Base-by-base conservation (phyloP, 2,113 vertebrate genomes). In the Pseudorhombus dupliciocellatus region DNA sequence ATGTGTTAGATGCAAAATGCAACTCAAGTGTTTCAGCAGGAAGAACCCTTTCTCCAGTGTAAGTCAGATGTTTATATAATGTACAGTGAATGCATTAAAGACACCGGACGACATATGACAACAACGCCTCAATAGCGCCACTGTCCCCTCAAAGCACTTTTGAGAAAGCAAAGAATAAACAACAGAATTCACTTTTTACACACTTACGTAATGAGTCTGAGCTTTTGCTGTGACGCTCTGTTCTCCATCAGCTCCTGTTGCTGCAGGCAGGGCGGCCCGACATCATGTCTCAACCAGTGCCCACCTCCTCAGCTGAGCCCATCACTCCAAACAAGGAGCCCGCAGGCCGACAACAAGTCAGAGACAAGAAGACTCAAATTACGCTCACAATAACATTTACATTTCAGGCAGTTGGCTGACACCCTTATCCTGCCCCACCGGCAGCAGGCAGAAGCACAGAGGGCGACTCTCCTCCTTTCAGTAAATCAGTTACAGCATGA, bases 281-380 rank as follows among this genome's bases (percentile, higher is more conserved):
- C 22, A 51, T 66, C 7, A 61, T 26, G 31, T 78, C 57, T 84
- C n/a, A 28, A 12, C 75, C 55, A 57, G 61, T 57, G 62, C 40
- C 37, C 51, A 18, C 44, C 70, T 57, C 61, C 48, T 74, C 46
- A 66, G 57, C 63, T 51, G 79, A 86, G 80, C 65, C 70, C 24
- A 84, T 88, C 81, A 58, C 67, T 74, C 70, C 73, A 79, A 84
- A 79, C 84, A 87, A 75, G 66, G 68, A 79, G 44, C 10, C 67
- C 60, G 11, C 75, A 1, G 60, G 40, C 3, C 37, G 75, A 73
- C 26, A 80, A 73, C 63, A 74, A 74, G 50, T 66, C 61, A 9
- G 6, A 62, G 28, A 72, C 60, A 53, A 44, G 46, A 34, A 4
- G 21, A 72, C 55, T 84, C 77, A 51, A 63, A 71, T 86, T 70